These are phyloP conservation scores for Pantherophis guttatus DNA, from an alignment of 2,113 vertebrate species.

Conservation along the genomic window DNA sequence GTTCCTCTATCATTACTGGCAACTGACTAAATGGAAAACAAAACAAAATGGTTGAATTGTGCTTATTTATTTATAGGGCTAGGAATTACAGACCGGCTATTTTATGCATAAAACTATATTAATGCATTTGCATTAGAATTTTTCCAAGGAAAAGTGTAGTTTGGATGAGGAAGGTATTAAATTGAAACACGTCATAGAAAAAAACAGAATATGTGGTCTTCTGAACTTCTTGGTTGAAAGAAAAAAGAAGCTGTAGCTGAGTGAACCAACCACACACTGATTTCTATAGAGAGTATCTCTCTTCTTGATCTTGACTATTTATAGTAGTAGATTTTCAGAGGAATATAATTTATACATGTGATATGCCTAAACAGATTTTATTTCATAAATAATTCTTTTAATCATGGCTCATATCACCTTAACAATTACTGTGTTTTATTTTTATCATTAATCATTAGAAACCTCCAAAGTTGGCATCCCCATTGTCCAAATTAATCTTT, in stretches of 20 bases:
- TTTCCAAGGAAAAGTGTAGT: neutral
- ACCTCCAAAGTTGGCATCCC: slow-evolving; percentile 29
- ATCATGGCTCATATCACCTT: slow-evolving; percentile 31
- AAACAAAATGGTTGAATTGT: neutral
- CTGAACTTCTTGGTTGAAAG: neutral
- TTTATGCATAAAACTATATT: neutral
- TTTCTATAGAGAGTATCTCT: slow-evolving; percentile 34
- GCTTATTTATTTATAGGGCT: neutral
- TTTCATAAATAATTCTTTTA: slow-evolving; percentile 51
- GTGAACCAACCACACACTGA: neutral
- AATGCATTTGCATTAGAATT: neutral
- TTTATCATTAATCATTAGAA: slow-evolving; percentile 53
- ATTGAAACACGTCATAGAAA: neutral
- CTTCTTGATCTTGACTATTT: slow-evolving; percentile 36
- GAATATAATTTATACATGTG: slow-evolving; percentile 31
- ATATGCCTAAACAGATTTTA: slow-evolving; percentile 42
- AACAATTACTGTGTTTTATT: slow-evolving; percentile 45
- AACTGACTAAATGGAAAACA: neutral
- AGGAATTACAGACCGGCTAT: neutral
- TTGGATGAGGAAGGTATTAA: neutral
- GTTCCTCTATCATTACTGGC: neutral
- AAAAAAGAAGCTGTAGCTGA: slow-evolving; percentile 11
- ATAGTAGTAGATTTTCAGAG: slow-evolving; percentile 37
- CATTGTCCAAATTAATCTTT: slow-evolving; percentile 63
- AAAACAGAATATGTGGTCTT: neutral